Conservation (phyloP, 2,113 vertebrate genomes). For the Seriola quinqueradiata region DNA sequence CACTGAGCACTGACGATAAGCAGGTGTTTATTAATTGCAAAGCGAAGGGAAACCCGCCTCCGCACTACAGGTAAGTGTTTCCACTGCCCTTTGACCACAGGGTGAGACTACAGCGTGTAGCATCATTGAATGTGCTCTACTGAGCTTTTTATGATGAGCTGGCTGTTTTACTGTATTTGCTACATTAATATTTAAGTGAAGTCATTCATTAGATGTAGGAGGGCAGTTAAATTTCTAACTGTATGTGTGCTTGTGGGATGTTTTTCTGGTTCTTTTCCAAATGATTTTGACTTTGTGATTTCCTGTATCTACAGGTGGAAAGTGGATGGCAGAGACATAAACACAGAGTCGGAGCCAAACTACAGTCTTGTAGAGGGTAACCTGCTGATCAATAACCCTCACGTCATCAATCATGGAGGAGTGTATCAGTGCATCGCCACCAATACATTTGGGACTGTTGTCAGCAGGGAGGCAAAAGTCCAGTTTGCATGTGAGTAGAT, state of each 20-base stretch:
- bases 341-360: conserved; percentile 85
- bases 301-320: conserved; percentile 88
- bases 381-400: conserved; percentile 89
- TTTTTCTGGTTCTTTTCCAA: neutral
- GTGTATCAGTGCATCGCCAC: conserved; percentile 93
- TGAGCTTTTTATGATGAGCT: neutral
- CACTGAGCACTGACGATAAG: conserved; percentile 83
- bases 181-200: conserved; percentile 5
- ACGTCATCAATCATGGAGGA: conserved; percentile 86
- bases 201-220: neutral
- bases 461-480: conserved; percentile 91
- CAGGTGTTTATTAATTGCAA: conserved; percentile 90
- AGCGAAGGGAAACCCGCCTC: conserved; percentile 88
- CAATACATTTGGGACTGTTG: conserved; percentile 89
- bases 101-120: neutral
- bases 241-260: neutral
- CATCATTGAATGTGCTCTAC: neutral
- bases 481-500: conserved; percentile 91
- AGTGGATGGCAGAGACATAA: conserved; percentile 88
- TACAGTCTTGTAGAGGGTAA: conserved; percentile 90
- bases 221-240: neutral
- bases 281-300: neutral
- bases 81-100: conserved; percentile 2
- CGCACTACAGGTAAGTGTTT: conserved; percentile 85
- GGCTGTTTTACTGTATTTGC: neutral